Base-by-base conservation (phyloP, 2,888 invertebrate species). In the Troides aeacus region DNA sequence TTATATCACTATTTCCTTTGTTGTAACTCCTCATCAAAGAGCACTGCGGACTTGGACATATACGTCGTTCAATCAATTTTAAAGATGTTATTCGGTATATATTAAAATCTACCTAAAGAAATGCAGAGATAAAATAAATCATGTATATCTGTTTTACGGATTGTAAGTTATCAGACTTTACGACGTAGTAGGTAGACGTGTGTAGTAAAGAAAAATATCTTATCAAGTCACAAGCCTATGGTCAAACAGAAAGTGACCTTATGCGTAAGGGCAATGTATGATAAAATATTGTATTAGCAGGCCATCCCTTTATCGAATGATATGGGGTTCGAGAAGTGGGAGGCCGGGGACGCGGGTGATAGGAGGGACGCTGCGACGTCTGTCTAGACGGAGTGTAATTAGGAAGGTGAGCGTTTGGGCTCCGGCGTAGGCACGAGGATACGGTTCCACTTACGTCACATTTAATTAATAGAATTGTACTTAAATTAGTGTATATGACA, bases 331-430 rank as follows among this genome's bases (percentile, higher is more conserved):
- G 74, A 58, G n/a, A 74, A 76, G 75, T 76, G 76, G 68, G 71
- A 78, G 78, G 66, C 66, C 74, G 77, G 81, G 78, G 75, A 76
- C 79, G 77, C 79, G 76, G 82, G 82, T 79, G 82, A 83, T 83
- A 83, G 83, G 84, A 81, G 87, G 87, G 84, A 82, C 82, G 77
- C 76, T 77, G 79, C 82, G 81, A 79, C 79, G 81, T 78, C 83
- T 83, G 90, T 90, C 91, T 92, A 91, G 91, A 90, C 92, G 81
- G 81, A 84, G 84, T 76, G 79, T 81, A 82, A 92, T 92, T 91
- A 90, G 87, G 87, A 88, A 90, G 90, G 91, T 89, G 81, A 89
- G 85, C 83, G 84, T 81, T 87, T 88, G 88, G 88, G 90, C 87
- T 81, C 75, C 76, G 77, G 81, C 77, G 76, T 74, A 78, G 76